Evolutionary conservation across 1,140 invertebrate species (phyloP), one percentile per base, ranked within the genome.

Genomic region (Dendrolimus kikuchii): DNA sequence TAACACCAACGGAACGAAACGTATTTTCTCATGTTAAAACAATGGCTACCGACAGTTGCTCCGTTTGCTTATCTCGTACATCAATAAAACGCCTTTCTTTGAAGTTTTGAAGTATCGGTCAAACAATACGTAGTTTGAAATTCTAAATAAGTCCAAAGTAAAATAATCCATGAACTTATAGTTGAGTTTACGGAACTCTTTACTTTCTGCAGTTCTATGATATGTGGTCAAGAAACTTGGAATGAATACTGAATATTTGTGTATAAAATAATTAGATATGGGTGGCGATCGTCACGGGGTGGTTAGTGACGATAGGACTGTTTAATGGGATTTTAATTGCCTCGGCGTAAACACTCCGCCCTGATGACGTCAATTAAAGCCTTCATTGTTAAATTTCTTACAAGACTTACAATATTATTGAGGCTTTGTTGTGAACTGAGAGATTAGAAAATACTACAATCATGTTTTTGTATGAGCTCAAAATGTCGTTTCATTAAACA

Each of bases 21-120:
- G 52, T 65, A 74, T 78, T 74, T 72, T 80, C 73, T 69, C 77
- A 79, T 74, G 60, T 77, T 69, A 74, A 79, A 77, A 81, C 77
- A 81, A 82, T 84, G 68, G 78, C 66, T 69, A 68, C 72, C 67
- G 65, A 70, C 75, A 68, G 73, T 79, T 75, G 75, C 65, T 50
- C 64, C 65, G 62, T 67, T 60, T 60, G 60, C 62, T 79, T 77
- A 80, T 81, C 75, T 69, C 48, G 52, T 49, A 61, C 66, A 79
- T 80, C 76, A 67, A 74, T 73, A 77, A 79, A 48, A 80, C 75
- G 64, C 70, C 72, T 80, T 78, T 77, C 72, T 77, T 70, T 60
- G 63, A 61, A 71, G 65, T 62, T 59, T 59, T 52, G 49, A 65
- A 68, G 23, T 23, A 23, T 23, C 23, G 23, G 23, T 23, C 64